phyloP scores from a whole-genome alignment of 2,888 invertebrate species.

The Choristoneura rosaceana region DNA sequence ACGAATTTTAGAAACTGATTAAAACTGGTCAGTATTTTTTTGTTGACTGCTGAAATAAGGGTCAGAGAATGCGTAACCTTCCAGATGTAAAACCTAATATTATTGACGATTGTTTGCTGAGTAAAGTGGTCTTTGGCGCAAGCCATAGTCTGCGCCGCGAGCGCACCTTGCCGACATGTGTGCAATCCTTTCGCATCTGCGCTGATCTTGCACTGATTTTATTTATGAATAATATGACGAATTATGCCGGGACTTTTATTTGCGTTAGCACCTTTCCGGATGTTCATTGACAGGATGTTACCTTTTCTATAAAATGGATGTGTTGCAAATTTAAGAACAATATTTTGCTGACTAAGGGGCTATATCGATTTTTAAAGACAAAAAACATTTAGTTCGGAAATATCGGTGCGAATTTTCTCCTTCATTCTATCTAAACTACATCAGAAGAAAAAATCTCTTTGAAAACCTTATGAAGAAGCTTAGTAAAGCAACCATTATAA shows the following conservation, averaged over 20 bases:
- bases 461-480: neutral
- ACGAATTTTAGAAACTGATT: constrained; percentile 10
- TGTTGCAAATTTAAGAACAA: constrained; percentile 57
- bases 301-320: constrained; percentile 61
- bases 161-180: constrained; percentile 81
- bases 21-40: constrained; percentile 5
- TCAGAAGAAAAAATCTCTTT: neutral
- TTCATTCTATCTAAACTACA: neutral
- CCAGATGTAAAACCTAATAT: constrained; percentile 68
- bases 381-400: neutral
- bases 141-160: constrained; percentile 62
- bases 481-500: constrained; percentile 19
- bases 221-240: constrained; percentile 85
- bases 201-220: constrained; percentile 81
- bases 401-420: neutral
- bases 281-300: constrained; percentile 75
- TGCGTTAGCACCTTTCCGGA: constrained; percentile 82
- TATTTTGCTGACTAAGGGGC: constrained; percentile 52
- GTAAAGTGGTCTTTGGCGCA: constrained; percentile 74
- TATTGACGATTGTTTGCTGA: constrained; percentile 63
- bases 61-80: constrained; percentile 52
- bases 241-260: constrained; percentile 78
- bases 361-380: neutral
- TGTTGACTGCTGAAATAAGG: constrained; percentile 13
- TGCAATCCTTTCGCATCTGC: constrained; percentile 84